Evolutionary conservation across 1,140 invertebrate genomes (phyloP).

Genomic region (Cherax quadricarinatus): DNA sequence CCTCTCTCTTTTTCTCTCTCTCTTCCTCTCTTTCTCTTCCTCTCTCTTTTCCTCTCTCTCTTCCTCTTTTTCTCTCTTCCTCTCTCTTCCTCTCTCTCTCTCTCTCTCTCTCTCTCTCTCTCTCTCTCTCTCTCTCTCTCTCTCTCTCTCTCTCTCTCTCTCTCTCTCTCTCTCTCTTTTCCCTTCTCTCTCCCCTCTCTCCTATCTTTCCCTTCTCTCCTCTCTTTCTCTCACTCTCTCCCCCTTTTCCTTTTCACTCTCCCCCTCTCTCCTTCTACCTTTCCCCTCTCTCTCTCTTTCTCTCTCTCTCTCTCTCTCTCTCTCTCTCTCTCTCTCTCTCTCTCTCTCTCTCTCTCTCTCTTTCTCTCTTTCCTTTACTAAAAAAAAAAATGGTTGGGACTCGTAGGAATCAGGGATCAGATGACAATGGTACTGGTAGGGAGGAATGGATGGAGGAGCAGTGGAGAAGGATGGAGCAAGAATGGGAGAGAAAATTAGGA

Average conservation of each 20-base stretch:
- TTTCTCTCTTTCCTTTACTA: no score
- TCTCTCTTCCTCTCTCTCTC: not conserved
- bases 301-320: not conserved
- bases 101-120: not conserved
- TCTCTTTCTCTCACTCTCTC: no score
- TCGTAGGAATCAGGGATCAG: no score
- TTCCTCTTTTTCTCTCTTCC: not conserved
- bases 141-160: not conserved
- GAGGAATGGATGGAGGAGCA: no score
- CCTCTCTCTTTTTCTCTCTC: not conserved
- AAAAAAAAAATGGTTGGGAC: no score
- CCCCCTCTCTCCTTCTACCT: not conserved
- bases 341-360: not conserved
- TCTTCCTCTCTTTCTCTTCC: not conserved
- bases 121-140: not conserved
- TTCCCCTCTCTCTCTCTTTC: not conserved
- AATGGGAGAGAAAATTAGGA: no score
- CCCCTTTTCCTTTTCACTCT: no score
- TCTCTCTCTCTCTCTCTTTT: not conserved
- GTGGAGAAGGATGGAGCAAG: no score
- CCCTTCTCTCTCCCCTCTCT: not conserved
- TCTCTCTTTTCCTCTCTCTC: not conserved
- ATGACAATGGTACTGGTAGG: no score
- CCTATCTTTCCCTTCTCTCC: no score
- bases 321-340: not conserved